Percentiles rank a stretch among this genome's conserved stretches.
These are phyloP conservation scores for Oreohelix idahoensis DNA, from an alignment of 1,140 invertebrate genomes.

Conservation along the genomic window DNA sequence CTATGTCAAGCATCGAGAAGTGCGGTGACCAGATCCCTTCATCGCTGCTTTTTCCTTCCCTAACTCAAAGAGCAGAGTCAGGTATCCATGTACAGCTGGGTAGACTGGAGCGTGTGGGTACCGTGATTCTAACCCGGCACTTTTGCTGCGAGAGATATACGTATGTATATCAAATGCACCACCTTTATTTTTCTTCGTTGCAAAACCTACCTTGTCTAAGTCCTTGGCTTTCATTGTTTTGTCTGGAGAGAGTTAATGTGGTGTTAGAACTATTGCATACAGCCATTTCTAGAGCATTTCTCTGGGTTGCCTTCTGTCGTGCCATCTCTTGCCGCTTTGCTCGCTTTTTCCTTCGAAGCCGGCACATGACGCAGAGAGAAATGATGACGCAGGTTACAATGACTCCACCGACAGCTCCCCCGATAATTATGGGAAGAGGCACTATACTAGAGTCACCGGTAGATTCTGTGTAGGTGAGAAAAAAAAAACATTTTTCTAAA, in stretches of 20 bases:
- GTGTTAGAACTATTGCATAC: slow-evolving; percentile 48
- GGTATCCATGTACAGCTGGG: too few relatives aligned
- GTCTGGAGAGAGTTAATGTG: slow-evolving; percentile 44
- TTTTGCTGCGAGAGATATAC: too few relatives aligned
- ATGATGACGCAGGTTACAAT: slow-evolving; percentile 50
- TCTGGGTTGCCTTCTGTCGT: slow-evolving; percentile 24
- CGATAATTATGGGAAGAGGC: slow-evolving; percentile 51
- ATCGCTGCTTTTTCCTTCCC: too few relatives aligned
- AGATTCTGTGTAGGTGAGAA: slow-evolving; percentile 4
- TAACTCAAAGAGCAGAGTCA: too few relatives aligned
- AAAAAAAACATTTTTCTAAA: too few relatives aligned
- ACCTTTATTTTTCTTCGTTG: too few relatives aligned
- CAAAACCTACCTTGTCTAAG: slow-evolving; percentile 32
- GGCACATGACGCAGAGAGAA: slow-evolving; percentile 50
- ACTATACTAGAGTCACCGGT: slow-evolving; percentile 21
- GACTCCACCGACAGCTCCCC: slow-evolving; percentile 53
- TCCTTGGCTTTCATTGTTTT: slow-evolving; percentile 33
- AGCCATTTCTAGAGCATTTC: slow-evolving; percentile 53
- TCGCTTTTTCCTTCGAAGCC: slow-evolving; percentile 42
- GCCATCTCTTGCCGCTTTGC: slow-evolving; percentile 35
- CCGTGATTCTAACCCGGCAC: too few relatives aligned
- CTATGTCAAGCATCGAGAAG: too few relatives aligned
- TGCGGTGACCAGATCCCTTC: too few relatives aligned
- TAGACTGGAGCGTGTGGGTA: too few relatives aligned
- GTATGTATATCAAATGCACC: too few relatives aligned